Conservation (phyloP, 2,113 vertebrate genomes). For the Prunella himalayana region DNA sequence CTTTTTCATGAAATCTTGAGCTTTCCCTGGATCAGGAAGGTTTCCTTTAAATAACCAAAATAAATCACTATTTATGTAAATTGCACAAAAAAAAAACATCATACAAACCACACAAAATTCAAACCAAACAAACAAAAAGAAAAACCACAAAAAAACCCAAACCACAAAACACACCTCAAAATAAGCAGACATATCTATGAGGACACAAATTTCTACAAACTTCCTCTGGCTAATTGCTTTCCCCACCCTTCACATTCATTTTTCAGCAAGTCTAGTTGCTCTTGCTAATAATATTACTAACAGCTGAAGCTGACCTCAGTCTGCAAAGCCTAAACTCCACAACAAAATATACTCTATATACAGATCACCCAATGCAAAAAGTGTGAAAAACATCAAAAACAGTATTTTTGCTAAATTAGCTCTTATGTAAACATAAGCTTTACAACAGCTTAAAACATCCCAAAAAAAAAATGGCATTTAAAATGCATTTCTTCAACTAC, state of each 20-base stretch:
- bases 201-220: not conserved
- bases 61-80: not conserved
- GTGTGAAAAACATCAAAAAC: not conserved
- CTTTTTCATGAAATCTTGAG: constrained; percentile 98
- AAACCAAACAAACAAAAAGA: not conserved
- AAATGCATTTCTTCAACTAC: not conserved
- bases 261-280: not conserved
- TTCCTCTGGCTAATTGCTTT: not conserved
- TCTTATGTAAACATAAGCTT: not conserved
- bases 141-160: not conserved
- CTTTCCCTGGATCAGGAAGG: constrained; percentile 96
- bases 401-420: not conserved
- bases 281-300: not conserved
- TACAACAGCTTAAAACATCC: not conserved
- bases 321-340: not conserved
- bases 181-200: not conserved
- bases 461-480: not conserved
- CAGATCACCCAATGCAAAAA: not conserved
- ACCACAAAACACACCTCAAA: not conserved
- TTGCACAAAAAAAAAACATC: not conserved
- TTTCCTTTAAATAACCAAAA: constrained; percentile 80
- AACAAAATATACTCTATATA: not conserved
- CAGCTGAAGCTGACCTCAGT: not conserved
- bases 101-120: not conserved
- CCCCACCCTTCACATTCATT: not conserved